Conservation (phyloP, 2,113 vertebrate species). For the Ornithorhynchus anatinus region DNA sequence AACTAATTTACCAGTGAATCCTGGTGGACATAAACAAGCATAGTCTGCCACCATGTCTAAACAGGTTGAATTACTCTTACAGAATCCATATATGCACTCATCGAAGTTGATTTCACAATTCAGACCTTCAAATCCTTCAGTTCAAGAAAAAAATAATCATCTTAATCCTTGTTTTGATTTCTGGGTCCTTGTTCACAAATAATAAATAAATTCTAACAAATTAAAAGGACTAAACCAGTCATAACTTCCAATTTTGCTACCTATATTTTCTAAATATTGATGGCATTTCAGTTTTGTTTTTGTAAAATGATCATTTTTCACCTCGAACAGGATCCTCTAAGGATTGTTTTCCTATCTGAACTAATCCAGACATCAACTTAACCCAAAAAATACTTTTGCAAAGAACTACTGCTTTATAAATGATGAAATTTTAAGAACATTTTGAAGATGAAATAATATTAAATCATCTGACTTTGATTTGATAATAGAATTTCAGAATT, state of each 20-base stretch:
- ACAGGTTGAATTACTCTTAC: slow-evolving; percentile 74
- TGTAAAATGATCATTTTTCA: background rate
- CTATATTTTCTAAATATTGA: background rate
- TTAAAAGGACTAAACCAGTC: background rate
- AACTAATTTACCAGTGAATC: slow-evolving; percentile 69
- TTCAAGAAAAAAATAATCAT: slow-evolving; percentile 19
- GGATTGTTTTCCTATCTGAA: background rate
- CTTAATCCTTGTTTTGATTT: background rate
- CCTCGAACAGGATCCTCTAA: background rate
- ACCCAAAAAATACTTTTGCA: background rate
- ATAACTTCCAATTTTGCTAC: background rate
- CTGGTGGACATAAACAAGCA: slow-evolving; percentile 70
- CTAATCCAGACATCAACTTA: background rate
- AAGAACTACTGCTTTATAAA: background rate
- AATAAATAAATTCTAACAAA: slow-evolving; percentile 13
- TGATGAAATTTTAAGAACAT: background rate
- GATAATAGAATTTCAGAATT: background rate
- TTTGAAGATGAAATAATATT: background rate
- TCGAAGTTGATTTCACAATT: slow-evolving; percentile 78
- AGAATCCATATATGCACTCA: slow-evolving; percentile 73
- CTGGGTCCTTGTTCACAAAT: slow-evolving; percentile 8
- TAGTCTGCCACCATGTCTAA: slow-evolving; percentile 74
- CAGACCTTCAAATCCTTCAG: slow-evolving; percentile 67
- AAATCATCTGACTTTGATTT: background rate
- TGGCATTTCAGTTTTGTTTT: background rate